These are phyloP conservation scores for Atrina japonica DNA, from an alignment of 2,888 invertebrate genomes.

Conservation along the genomic window DNA sequence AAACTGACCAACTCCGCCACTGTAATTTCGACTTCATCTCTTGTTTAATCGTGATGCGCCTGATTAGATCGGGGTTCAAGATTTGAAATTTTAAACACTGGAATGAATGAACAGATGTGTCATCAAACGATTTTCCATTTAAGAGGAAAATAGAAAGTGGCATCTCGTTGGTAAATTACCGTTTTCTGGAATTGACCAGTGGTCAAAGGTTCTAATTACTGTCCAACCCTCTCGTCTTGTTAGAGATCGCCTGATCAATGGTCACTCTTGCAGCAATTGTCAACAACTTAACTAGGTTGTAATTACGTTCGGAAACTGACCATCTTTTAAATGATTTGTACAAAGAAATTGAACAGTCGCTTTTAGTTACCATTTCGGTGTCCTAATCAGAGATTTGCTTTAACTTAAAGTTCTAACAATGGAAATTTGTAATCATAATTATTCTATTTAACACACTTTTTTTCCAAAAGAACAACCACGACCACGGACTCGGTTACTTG, in stretches of 20 bases:
- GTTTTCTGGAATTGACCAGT: conserved; percentile 8
- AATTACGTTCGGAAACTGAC: not conserved
- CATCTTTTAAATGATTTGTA: not conserved
- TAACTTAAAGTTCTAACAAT: no score
- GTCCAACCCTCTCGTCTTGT: conserved; percentile 9
- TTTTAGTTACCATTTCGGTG: no score
- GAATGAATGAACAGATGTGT: conserved; percentile 10
- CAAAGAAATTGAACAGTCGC: no score
- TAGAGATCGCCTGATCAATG: conserved; percentile 11
- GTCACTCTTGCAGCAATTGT: conserved; percentile 12
- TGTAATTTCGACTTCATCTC: no score
- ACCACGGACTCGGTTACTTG: no score
- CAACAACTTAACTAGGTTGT: conserved; percentile 17
- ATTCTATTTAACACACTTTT: no score
- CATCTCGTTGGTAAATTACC: conserved; percentile 7
- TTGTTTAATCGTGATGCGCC: no score
- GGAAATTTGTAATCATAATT: not conserved
- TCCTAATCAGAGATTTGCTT: no score
- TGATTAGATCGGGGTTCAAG: no score
- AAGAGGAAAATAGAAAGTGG: conserved; percentile 14
- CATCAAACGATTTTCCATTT: conserved; percentile 20
- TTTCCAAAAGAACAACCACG: no score
- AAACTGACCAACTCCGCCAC: no score
- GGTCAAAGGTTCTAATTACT: conserved; percentile 22
- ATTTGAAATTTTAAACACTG: no score